phyloP scores from a whole-genome alignment of 2,888 invertebrate species.

The Drosophila anomalata region DNA sequence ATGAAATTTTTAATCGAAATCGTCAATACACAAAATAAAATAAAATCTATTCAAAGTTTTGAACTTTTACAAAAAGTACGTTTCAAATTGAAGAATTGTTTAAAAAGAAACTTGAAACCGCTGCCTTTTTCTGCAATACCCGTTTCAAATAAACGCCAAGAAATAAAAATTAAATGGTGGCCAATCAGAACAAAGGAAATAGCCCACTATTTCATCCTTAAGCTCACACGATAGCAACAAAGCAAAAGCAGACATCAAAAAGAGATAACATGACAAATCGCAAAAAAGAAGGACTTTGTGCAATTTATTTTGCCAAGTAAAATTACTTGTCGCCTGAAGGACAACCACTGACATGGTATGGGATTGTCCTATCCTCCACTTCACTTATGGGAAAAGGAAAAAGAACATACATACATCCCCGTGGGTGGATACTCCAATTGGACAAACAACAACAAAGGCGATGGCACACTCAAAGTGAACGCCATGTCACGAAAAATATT shows the following conservation, averaged over 20 bases:
- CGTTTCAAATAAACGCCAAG: slow-evolving; percentile 33
- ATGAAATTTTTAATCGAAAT: neutral
- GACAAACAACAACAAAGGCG: slow-evolving; percentile 60
- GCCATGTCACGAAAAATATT: slow-evolving; percentile 83
- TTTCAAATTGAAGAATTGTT: neutral
- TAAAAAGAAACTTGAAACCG: neutral
- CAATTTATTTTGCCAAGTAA: slow-evolving; percentile 81
- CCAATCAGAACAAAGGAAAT: slow-evolving; percentile 56
- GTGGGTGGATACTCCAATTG: slow-evolving; percentile 49
- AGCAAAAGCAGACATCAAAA: slow-evolving; percentile 47
- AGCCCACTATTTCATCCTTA: slow-evolving; percentile 20
- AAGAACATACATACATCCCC: slow-evolving; percentile 1
- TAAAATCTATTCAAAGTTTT: no score
- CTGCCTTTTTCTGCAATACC: neutral
- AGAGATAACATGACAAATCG: slow-evolving; percentile 49
- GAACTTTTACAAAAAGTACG: neutral
- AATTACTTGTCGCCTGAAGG: slow-evolving; percentile 81
- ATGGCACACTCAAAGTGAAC: slow-evolving; percentile 59
- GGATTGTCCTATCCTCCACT: slow-evolving; percentile 12
- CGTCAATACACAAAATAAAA: neutral
- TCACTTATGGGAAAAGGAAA: slow-evolving; percentile 23
- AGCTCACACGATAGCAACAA: slow-evolving; percentile 34
- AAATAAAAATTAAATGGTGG: slow-evolving; percentile 64
- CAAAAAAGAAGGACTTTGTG: slow-evolving; percentile 70
- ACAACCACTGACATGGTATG: slow-evolving; percentile 52